These are phyloP conservation scores for Athene noctua DNA, from an alignment of 2,113 vertebrate species.

Conservation along the genomic window DNA sequence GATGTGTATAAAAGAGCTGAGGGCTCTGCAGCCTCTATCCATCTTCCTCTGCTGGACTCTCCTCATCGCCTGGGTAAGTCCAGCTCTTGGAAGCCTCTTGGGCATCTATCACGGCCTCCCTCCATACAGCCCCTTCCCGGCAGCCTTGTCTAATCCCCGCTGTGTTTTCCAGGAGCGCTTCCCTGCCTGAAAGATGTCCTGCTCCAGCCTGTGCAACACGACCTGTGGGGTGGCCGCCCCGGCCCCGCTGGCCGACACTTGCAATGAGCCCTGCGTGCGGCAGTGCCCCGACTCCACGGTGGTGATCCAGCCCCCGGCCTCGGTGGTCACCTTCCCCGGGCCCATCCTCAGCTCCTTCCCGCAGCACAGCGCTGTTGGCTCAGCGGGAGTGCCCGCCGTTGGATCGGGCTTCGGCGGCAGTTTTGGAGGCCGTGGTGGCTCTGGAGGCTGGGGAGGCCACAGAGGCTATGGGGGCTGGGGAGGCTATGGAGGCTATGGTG, in stretches of 20 bases:
- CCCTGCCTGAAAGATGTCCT: background rate
- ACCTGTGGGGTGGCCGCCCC: background rate
- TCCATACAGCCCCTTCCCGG: accelerated
- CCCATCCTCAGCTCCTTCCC: background rate
- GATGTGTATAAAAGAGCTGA: background rate
- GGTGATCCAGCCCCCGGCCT: background rate
- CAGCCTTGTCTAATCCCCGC: background rate
- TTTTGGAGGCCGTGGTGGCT: too few species aligned
- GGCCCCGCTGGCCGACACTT: background rate
- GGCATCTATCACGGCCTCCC: background rate
- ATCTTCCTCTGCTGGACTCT: background rate
- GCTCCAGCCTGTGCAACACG: background rate
- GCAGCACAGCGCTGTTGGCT: background rate
- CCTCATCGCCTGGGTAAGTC: background rate
- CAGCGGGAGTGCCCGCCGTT: background rate
- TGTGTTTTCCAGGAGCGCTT: background rate
- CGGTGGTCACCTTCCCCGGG: background rate
- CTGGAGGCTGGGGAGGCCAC: too few species aligned
- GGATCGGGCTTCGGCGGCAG: too few species aligned
- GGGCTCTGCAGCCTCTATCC: background rate
- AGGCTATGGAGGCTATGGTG: background rate
- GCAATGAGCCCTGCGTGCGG: background rate
- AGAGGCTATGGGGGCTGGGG: too few species aligned
- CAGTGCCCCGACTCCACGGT: background rate
- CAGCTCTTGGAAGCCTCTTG: background rate